Base-by-base conservation (phyloP, 2,888 invertebrate genomes). In the Plebejus anna region DNA sequence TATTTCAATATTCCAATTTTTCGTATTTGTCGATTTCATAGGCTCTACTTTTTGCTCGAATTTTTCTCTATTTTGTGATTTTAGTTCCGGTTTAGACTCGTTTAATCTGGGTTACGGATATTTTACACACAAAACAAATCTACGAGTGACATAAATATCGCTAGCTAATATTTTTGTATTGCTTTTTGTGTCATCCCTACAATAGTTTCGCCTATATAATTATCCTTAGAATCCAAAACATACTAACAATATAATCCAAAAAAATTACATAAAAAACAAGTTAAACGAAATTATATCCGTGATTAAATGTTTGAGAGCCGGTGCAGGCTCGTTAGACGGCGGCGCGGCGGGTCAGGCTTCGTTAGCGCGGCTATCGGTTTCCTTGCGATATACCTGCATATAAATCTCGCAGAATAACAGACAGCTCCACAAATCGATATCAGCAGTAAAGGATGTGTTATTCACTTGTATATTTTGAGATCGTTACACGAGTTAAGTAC, bases 301-400 rank as follows among this genome's bases (percentile, higher is more conserved):
- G 77, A 78, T 78, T 78, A 75, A 79, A 78, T 79, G 70, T 77
- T 77, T 75, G 75, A 61, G 77, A 79, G 78, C 79, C 79, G 80
- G 79, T 81, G 78, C 80, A 77, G 79, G 80, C 84, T 89, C 85
- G 87, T 88, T 87, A 88, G 80, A 82, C 82, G 83, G 82, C 82
- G 83, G 84, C 83, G 42, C 42, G 42, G 55, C 85, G 82, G 84
- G 81, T 82, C 81, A 87, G 82, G 87, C 86, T 89, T 89, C 88
- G 88, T 90, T 90, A 89, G 89, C 84, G 85, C 81, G 51, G 51
- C 73, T 73, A 73, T 73, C 47, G 51, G 51, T 55, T 73, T 72
- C 42, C 73, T 28, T 73, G 55, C 73, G 51, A 51, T 73, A 73
- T 51, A 72, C 47, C 72, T 73, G 73, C 73, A 73, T 73, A 73